Base-by-base conservation (phyloP, 2,113 vertebrate genomes). In the Seriola quinqueradiata region DNA sequence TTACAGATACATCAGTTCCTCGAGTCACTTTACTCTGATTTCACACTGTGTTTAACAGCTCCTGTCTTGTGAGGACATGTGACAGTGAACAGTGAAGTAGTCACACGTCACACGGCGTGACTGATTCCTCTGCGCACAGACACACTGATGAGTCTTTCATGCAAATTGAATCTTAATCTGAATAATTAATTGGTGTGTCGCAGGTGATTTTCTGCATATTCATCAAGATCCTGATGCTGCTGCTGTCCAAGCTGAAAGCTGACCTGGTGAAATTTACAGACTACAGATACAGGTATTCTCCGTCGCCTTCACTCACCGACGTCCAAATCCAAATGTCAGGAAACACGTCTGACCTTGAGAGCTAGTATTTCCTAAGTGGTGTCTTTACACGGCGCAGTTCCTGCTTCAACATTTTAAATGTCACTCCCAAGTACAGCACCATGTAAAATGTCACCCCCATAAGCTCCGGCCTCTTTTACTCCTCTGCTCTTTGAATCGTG, bases 121-220 rank as follows among this genome's bases (percentile, higher is more conserved):
- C 55, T 14, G n/a, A 57, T 63, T 50, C 34, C 25, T 75, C 66
- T 0, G 9, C 42, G 11, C 14, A 40, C 7, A 19, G 28, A 17
- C 34, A 17, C 34, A 77, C 28, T 44, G 60, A 44, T 11, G 10
- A 59, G 21, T n/a, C 42, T 64, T 60, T 60, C 12, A 32, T 57
- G 10, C 3, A 21, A 9, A 61, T 75, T 21, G 77, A 10, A 1
- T 48, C 50, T 28, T 28, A 28, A 28, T 28, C 28, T 28, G 28
- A 28, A 28, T 28, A 28, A 28, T 28, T 28, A 28, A 28, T 28
- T 28, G 28, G 2, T 92, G 74, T 81, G 55, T 95, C 93, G n/a
- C 89, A 99, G 98, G 94, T 99, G 19, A 98, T 99, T 91, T 98
- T 99, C 79, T 96, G 92, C 75, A 97, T 99, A 87, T 99, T 99